These are phyloP conservation scores for Stenopsyche tienmushanensis DNA, from an alignment of 1,140 invertebrate species.

Conservation along the genomic window DNA sequence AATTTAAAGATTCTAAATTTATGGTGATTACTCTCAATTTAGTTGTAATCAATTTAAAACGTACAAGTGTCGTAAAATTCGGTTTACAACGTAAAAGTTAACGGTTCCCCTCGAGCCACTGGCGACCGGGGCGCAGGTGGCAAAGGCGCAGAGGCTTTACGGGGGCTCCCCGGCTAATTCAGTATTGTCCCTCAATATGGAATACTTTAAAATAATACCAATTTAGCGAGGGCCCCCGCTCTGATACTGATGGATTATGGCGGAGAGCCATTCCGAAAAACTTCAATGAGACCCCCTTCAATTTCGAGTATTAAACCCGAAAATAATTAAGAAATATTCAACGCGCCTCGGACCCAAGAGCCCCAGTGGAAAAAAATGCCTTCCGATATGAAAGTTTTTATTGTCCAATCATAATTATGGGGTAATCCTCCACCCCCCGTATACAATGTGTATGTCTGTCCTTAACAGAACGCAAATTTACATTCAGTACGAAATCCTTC, in stretches of 20 bases:
- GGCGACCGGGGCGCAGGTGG: constrained; percentile 35
- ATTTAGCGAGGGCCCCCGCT: constrained; percentile 15
- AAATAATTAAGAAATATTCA: too few relatives aligned
- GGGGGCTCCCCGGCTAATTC: constrained; percentile 36
- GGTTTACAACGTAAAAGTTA: constrained; percentile 26
- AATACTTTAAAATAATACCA: constrained; percentile 36
- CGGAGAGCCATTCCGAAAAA: background rate
- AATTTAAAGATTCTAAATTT: constrained; percentile 23
- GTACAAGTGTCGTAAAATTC: constrained; percentile 39
- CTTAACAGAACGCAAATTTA: constrained; percentile 22
- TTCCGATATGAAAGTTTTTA: too few relatives aligned
- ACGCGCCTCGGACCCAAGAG: too few relatives aligned
- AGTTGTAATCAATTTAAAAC: constrained; percentile 37
- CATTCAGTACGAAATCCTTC: constrained; percentile 28
- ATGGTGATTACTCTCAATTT: constrained; percentile 31
- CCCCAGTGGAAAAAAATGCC: too few relatives aligned
- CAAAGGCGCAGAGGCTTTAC: constrained; percentile 32
- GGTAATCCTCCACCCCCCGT: constrained; percentile 5
- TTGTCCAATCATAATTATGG: constrained; percentile 16
- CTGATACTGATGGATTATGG: constrained; percentile 30
- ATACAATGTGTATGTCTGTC: background rate
- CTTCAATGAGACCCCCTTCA: too few relatives aligned
- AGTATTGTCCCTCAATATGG: constrained; percentile 26
- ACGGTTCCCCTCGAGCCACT: background rate
- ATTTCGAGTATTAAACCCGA: too few relatives aligned